These are phyloP conservation scores for Hylaea fasciaria DNA, from an alignment of 2,888 invertebrate species.

Conservation along the genomic window DNA sequence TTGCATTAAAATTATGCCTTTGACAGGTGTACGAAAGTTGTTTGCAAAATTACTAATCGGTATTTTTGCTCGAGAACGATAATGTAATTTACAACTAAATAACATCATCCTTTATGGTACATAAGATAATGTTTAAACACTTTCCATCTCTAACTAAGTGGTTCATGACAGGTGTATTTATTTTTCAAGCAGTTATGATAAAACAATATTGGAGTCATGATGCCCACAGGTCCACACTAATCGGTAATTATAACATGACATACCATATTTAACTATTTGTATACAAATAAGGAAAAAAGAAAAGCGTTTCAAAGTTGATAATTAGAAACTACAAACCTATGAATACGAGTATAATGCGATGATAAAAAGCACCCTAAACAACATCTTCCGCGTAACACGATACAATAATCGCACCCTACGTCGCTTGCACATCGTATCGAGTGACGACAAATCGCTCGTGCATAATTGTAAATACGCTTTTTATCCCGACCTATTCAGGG, in stretches of 20 bases:
- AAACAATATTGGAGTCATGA: no score
- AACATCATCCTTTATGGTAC: background rate
- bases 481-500: slow-evolving; percentile 67
- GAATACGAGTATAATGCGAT: slow-evolving; percentile 11
- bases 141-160: no score
- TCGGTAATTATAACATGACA: no score
- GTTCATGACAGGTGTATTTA: no score
- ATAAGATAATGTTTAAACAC: background rate
- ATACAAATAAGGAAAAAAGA: background rate
- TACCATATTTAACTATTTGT: background rate
- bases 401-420: slow-evolving; percentile 74
- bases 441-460: slow-evolving; percentile 82
- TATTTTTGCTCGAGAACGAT: slow-evolving; percentile 17
- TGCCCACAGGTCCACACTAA: no score
- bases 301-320: background rate
- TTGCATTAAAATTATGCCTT: slow-evolving; percentile 50
- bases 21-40: slow-evolving; percentile 51
- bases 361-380: slow-evolving; percentile 47
- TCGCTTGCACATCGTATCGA: slow-evolving; percentile 69
- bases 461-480: slow-evolving; percentile 81
- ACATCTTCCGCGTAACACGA: slow-evolving; percentile 70
- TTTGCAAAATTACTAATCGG: slow-evolving; percentile 41
- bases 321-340: slow-evolving; percentile 4
- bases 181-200: no score
- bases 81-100: background rate